These are phyloP conservation scores for Psilopogon haemacephalus DNA, from an alignment of 2,113 vertebrate genomes.

Conservation along the genomic window DNA sequence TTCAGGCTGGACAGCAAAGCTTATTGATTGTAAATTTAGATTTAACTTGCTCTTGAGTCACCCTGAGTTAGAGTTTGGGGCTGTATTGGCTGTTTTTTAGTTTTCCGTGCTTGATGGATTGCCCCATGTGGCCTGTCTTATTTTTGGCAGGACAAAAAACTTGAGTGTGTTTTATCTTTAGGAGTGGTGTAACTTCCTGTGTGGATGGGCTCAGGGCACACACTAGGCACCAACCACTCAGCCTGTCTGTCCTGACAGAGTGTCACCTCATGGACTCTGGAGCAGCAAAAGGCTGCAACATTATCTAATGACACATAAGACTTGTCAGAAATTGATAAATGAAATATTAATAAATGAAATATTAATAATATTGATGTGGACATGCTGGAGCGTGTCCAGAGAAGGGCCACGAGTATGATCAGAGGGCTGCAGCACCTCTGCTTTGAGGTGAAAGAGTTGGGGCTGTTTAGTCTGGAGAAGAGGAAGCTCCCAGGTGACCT, in stretches of 20 bases:
- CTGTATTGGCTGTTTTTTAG: background rate
- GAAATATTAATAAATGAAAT: too few relatives aligned
- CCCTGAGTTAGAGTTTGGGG: background rate
- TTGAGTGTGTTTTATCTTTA: background rate
- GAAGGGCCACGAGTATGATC: too few relatives aligned
- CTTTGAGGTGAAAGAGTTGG: too few relatives aligned
- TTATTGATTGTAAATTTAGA: background rate
- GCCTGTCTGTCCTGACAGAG: background rate
- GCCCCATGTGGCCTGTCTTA: background rate
- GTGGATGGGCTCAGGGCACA: background rate
- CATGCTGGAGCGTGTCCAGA: too few relatives aligned
- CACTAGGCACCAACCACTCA: too few relatives aligned
- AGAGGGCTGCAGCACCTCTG: too few relatives aligned
- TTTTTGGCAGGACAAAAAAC: background rate
- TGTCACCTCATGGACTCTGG: background rate
- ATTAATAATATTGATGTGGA: too few relatives aligned
- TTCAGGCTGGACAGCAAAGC: background rate
- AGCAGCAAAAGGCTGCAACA: accelerated
- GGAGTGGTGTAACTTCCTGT: background rate
- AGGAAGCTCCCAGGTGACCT: too few relatives aligned
- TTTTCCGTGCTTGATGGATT: background rate
- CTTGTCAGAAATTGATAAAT: background rate
- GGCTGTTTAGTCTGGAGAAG: too few relatives aligned
- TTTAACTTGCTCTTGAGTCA: background rate
- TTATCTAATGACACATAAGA: background rate